These are phyloP conservation scores for Peromyscus nudipes DNA, from an alignment of 2,797 vertebrate genomes.

Conservation along the genomic window DNA sequence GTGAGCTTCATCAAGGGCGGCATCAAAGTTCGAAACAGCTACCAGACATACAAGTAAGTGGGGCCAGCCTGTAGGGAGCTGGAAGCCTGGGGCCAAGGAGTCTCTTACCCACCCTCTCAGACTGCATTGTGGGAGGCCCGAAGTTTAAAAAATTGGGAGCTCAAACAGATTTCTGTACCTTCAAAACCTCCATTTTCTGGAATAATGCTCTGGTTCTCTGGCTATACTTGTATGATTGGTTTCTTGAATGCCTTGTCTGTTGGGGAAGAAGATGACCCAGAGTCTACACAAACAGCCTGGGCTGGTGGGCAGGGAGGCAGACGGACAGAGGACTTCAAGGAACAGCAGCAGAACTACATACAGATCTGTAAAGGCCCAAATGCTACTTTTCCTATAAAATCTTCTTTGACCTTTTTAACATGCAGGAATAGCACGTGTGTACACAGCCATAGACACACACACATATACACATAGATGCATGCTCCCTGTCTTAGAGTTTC, in stretches of 20 bases:
- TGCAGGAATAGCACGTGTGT: background rate
- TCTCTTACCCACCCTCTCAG: background rate
- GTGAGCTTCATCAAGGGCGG: slow-evolving; percentile 99
- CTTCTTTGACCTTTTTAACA: background rate
- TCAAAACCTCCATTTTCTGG: background rate
- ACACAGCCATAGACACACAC: background rate
- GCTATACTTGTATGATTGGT: background rate
- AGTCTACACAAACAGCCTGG: background rate
- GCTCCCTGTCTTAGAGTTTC: background rate
- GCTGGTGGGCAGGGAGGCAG: background rate
- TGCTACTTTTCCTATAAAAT: background rate
- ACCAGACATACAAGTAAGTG: slow-evolving; percentile 98
- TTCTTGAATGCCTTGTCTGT: background rate
- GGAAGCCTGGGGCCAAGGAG: background rate
- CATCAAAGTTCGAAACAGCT: slow-evolving; percentile 98
- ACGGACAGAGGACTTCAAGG: background rate
- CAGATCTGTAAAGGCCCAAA: background rate
- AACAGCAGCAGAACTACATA: background rate
- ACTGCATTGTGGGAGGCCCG: background rate
- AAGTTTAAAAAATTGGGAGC: background rate
- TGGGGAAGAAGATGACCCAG: background rate
- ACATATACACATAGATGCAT: background rate
- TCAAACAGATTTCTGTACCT: background rate
- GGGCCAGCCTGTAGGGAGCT: background rate
- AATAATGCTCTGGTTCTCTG: background rate